These are phyloP conservation scores for Drosophila fungiperda DNA, from an alignment of 2,888 invertebrate genomes.

Conservation along the genomic window DNA sequence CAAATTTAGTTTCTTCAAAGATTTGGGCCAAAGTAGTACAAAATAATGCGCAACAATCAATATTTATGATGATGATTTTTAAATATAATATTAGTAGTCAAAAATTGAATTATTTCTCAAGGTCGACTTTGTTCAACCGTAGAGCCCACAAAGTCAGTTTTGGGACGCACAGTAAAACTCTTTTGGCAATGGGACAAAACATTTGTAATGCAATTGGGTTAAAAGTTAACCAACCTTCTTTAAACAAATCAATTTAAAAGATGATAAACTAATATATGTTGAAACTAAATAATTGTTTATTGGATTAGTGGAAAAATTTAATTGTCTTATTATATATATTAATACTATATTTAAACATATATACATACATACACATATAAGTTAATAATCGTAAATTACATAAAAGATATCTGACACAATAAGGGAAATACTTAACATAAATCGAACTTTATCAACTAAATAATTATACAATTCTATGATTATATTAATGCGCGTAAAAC, in stretches of 20 bases:
- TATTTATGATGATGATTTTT: conserved; percentile 25
- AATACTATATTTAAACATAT: conserved; percentile 6
- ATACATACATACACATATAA: conserved; percentile 11
- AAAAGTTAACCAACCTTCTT: conserved; percentile 57
- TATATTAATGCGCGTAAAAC: conserved; percentile 45
- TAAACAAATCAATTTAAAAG: conserved; percentile 80
- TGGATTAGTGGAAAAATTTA: background rate
- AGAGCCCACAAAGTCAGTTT: conserved; percentile 14
- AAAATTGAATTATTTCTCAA: conserved; percentile 45
- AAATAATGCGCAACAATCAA: conserved; percentile 25
- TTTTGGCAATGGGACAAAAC: conserved; percentile 56
- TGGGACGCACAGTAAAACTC: conserved; percentile 65
- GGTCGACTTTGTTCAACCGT: conserved; percentile 33
- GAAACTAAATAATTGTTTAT: conserved; percentile 14
- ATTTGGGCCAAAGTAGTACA: conserved; percentile 37
- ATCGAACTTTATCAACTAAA: conserved; percentile 16
- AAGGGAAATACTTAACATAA: conserved; percentile 71
- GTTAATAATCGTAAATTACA: conserved; percentile 10
- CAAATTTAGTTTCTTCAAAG: conserved; percentile 50
- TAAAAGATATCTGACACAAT: conserved; percentile 77
- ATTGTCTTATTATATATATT: background rate
- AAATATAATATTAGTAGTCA: conserved; percentile 13
- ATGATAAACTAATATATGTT: conserved; percentile 31
- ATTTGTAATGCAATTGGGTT: conserved; percentile 39
- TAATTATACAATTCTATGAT: conserved; percentile 9